Base-by-base conservation (phyloP, 2,113 vertebrate genomes). In the Empidonax alnorum region DNA sequence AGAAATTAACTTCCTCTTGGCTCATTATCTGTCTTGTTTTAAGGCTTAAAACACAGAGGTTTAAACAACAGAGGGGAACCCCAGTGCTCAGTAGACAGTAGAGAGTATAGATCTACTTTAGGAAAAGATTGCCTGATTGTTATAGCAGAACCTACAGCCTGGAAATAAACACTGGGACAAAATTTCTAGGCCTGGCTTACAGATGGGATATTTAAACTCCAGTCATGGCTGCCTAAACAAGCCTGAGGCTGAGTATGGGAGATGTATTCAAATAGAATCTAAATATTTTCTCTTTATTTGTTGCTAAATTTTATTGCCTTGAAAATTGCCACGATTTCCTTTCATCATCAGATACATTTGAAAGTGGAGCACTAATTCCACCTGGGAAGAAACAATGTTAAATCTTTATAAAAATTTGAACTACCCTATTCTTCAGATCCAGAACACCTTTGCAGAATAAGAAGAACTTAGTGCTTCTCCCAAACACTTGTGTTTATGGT, bases 21-120 rank as follows among this genome's bases (percentile, higher is more conserved):
- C 27, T 50, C 71, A 41, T 94, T 73, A 1, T 59, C 31, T 14
- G 9, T 49, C 1, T 83, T 77, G 10, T 42, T 52, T 92, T 89
- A 94, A 30, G 61, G 42, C 66, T 75, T 86, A 23, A 58, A 58
- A n/a, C 33, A 47, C 15, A 55, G 75, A 94, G 52, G 8, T 50
- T 90, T 77, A 84, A 81, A 84, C 46, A 61, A 61, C 10, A 61
- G 37, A 89, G n/a, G 6, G 92, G n/a, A 78, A 82, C 50, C n/a
- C 91, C 56, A 50, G 94, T 58, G 30, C 56, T 90, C 61, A 82
- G 19, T 20, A 21, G 44, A 46, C 20, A 46, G 44, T 46, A 46
- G 44, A 46, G 19, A 28, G 35, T 93, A 96, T 33, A 88, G 49
- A 42, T 97, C 96, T 91, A 37, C 33, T 52, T 46, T 21, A 46